These are phyloP conservation scores for Caenorhabditis zanzibari DNA, from an alignment of 2,888 invertebrate species.

Conservation along the genomic window DNA sequence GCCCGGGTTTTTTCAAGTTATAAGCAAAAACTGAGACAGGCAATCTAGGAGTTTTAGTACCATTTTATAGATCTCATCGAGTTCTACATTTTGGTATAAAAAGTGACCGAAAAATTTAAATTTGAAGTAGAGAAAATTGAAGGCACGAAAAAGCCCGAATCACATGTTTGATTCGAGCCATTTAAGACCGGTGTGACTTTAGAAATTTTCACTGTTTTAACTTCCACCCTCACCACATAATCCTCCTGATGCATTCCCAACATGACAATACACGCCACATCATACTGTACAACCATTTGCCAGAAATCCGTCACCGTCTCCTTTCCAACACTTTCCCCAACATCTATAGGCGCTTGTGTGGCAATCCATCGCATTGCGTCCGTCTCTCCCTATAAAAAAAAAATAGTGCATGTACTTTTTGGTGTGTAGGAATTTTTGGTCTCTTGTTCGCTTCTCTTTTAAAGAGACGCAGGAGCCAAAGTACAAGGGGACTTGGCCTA, in stretches of 20 bases:
- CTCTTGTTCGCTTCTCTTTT: background rate
- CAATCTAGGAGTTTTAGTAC: background rate
- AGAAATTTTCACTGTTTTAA: too few relatives aligned
- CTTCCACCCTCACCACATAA: constrained; percentile 51
- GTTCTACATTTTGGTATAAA: background rate
- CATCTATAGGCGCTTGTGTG: constrained; percentile 61
- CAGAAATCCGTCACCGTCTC: constrained; percentile 79
- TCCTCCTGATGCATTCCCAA: constrained; percentile 62
- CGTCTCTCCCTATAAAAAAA: constrained; percentile 60
- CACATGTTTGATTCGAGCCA: too few relatives aligned
- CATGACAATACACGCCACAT: constrained; percentile 77
- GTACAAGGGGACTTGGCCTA: background rate
- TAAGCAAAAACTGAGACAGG: background rate
- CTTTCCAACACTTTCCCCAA: constrained; percentile 33
- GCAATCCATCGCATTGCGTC: constrained; percentile 62
- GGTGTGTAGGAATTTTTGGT: constrained; percentile 18
- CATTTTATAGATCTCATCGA: background rate
- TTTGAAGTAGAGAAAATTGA: too few relatives aligned
- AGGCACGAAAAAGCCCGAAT: too few relatives aligned
- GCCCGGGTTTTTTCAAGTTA: too few relatives aligned
- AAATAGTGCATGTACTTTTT: background rate
- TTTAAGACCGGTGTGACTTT: too few relatives aligned
- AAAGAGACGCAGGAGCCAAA: background rate
- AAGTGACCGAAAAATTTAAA: background rate
- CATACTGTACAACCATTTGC: constrained; percentile 80